Evolutionary conservation across 1,140 invertebrate species (phyloP), one percentile per base, ranked within the genome.

Genomic region (Trichonephila inaurata): DNA sequence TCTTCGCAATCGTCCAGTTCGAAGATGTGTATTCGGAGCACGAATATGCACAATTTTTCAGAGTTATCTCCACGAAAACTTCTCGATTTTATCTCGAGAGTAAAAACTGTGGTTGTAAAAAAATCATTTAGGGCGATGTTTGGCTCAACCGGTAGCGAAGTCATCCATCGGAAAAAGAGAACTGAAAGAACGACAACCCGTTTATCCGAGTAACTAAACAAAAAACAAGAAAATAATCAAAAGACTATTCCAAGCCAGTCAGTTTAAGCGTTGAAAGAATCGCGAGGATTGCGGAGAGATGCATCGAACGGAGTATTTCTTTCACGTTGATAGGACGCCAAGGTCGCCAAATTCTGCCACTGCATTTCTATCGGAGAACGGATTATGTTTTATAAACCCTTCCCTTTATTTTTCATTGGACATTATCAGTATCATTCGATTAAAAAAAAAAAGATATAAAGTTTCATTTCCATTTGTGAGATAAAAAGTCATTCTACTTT

Each of bases 251-350:
- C 18, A 82, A 60, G 58, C 72, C 69, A 91, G 89, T 90, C 64
- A 81, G 69, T 91, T 91, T 66, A 91, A 83, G 44, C 89, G 58
- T 60, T 90, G 89, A 83, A 91, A 91, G 89, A 83, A 91, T 91
- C 89, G 28, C 28, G 33, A 91, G 40, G 89, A 91, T 90, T 91
- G 89, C 89, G 18, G 33, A 33, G 72, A 33, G 10, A 62, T 64
- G 28, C 89, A 91, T 83, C 77, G 77, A 64, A 69, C 61, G 60
- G n/a, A 64, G 28, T 19, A 60, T 64, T 91, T 83, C 77, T 83
- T 91, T 64, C 89, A 2, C 40, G 51, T 18, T 40, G 58, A 83
- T 77, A 89, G 28, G 62, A 69, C 89, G 89, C 89, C 89, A 91
- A 91, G 64, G 21, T 62, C 81, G 89, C 89, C 89, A 91, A 91